Percentiles rank a stretch among this genome's conserved stretches.
phyloP scores from a whole-genome alignment of 2,888 invertebrate genomes.

The Marronus borbonicus region DNA sequence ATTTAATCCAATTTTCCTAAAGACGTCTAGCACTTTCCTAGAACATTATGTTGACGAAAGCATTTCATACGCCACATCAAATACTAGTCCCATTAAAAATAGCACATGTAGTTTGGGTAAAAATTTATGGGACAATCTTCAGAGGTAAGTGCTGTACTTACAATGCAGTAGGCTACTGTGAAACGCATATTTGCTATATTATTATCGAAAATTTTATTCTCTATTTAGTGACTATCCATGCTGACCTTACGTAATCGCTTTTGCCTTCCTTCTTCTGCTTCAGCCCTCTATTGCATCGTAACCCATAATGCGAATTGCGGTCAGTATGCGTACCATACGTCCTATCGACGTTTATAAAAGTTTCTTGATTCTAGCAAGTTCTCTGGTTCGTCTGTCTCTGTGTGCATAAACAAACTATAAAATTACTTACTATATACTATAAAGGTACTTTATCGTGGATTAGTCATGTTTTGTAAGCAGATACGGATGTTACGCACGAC shows the following conservation, averaged over 20 bases:
- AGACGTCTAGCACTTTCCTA: not conserved
- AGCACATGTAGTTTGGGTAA: slow-evolving; percentile 14
- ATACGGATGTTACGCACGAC: slow-evolving; percentile 54
- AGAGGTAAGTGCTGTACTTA: not conserved
- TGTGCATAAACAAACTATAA: slow-evolving; percentile 45
- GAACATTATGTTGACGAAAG: not conserved
- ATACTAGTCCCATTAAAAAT: not conserved
- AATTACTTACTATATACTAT: slow-evolving; percentile 30
- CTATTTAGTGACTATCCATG: slow-evolving; percentile 6
- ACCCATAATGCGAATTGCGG: slow-evolving; percentile 1
- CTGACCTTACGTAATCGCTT: slow-evolving; percentile 25
- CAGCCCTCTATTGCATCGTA: not conserved
- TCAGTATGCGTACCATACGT: not conserved
- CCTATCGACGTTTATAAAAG: slow-evolving; percentile 30
- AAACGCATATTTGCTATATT: slow-evolving; percentile 5
- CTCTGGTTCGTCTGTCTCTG: slow-evolving; percentile 33
- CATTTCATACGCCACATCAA: not conserved
- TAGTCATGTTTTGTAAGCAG: slow-evolving; percentile 55
- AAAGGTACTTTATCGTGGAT: slow-evolving; percentile 52
- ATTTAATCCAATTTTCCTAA: not conserved
- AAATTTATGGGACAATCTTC: slow-evolving; percentile 15
- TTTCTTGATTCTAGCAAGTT: slow-evolving; percentile 9
- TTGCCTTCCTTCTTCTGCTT: slow-evolving; percentile 1
- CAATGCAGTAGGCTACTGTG: slow-evolving; percentile 16
- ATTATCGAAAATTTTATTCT: slow-evolving; percentile 36